Conservation (phyloP, 2,888 invertebrate species). For the Lycocerus yunnanus region DNA sequence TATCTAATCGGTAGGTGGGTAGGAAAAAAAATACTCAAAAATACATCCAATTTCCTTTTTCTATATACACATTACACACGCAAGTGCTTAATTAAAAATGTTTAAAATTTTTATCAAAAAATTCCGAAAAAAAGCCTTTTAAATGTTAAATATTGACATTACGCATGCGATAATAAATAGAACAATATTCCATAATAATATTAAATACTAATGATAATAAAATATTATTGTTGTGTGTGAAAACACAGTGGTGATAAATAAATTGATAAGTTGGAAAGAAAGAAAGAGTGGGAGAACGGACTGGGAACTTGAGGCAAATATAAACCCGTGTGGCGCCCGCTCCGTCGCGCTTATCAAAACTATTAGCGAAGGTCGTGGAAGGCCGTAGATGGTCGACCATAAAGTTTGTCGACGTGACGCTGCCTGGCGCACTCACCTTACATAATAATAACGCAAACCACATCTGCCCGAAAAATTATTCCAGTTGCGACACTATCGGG, state of each 20-base stretch:
- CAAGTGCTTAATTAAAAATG: neutral
- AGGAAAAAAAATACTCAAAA: neutral
- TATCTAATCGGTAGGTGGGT: neutral
- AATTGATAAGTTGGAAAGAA: neutral
- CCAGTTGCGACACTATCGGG: neutral
- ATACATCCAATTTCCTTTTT: neutral
- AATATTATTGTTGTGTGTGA: neutral
- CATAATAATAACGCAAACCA: neutral
- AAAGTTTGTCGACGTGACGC: constrained; percentile 3
- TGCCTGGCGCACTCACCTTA: constrained; percentile 18
- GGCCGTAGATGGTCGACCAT: constrained; percentile 47
- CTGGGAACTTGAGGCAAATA: neutral
- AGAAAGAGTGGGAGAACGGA: neutral
- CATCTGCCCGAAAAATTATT: neutral
- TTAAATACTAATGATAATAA: neutral
- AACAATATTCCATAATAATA: neutral
- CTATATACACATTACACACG: neutral
- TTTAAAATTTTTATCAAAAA: neutral
- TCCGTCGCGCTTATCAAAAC: constrained; percentile 50
- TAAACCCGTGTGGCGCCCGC: constrained; percentile 46
- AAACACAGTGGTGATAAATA: neutral
- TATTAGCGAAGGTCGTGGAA: constrained; percentile 47
- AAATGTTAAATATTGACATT: neutral
- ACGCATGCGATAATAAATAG: neutral
- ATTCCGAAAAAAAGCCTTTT: neutral